Evolutionary conservation across 2,797 vertebrate genomes (phyloP).

Genomic region (Neosilurus mollespiculum): DNA sequence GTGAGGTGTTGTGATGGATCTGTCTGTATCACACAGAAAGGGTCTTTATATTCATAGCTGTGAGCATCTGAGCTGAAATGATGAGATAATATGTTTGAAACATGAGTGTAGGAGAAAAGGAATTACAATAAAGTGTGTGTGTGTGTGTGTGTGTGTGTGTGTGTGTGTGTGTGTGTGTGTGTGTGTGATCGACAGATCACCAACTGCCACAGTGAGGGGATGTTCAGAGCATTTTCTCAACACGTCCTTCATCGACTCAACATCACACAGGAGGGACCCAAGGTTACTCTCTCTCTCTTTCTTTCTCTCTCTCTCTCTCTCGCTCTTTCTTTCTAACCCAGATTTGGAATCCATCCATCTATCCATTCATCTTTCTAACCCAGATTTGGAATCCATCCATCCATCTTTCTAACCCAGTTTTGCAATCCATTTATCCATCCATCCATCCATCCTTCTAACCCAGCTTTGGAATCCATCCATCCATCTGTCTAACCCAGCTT

Average conservation of each 20-base stretch:
- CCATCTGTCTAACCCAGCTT: not conserved
- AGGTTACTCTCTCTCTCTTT: constrained; percentile 70
- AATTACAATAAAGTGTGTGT: constrained; percentile 32
- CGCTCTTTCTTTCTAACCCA: not conserved
- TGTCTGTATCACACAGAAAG: constrained; percentile 50
- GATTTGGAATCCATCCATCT: not conserved
- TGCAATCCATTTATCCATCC: not conserved
- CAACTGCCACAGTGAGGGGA: constrained; percentile 84
- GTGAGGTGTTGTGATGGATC: constrained; percentile 30
- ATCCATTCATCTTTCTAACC: not conserved
- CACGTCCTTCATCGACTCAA: constrained; percentile 88
- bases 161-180: constrained; percentile 42
- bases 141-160: constrained; percentile 39
- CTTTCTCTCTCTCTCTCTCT: too few species aligned
- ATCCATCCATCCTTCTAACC: too few species aligned
- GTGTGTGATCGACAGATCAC: constrained; percentile 81
- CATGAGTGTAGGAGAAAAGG: constrained; percentile 13
- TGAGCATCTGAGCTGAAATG: constrained; percentile 48
- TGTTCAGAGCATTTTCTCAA: constrained; percentile 94
- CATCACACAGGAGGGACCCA: constrained; percentile 78
- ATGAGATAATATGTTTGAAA: constrained; percentile 37
- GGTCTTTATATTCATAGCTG: constrained; percentile 63
- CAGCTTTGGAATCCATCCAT: too few species aligned
- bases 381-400: not conserved
- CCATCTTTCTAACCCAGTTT: not conserved